Evolutionary conservation across 2,797 vertebrate species (phyloP).

Genomic region (Periophthalmus magnuspinnatus): DNA sequence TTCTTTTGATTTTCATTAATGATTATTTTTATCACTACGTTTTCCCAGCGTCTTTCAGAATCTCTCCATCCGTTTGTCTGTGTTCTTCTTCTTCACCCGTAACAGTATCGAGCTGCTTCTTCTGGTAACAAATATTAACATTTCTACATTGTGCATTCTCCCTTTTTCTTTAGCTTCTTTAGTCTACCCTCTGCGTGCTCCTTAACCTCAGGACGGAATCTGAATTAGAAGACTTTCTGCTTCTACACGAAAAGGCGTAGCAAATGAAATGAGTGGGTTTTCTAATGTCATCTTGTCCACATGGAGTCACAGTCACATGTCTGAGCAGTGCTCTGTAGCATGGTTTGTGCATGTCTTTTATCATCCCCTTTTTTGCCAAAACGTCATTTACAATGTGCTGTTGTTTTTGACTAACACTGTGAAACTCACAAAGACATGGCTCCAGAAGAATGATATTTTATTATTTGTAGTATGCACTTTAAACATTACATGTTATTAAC

Average conservation of each 20-base stretch:
- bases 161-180: constrained; percentile 84
- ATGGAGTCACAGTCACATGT: constrained; percentile 13
- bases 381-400: constrained; percentile 42
- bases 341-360: constrained; percentile 66
- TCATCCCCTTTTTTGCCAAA: constrained; percentile 44
- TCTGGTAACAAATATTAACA: constrained; percentile 17
- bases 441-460: constrained; percentile 29
- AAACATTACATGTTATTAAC: constrained; percentile 37
- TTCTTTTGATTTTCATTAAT: not conserved
- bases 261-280: constrained; percentile 62
- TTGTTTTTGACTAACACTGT: constrained; percentile 69
- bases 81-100: not conserved
- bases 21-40: not conserved
- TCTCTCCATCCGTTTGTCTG: not conserved
- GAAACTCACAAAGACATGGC: constrained; percentile 27
- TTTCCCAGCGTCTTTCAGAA: not conserved
- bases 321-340: constrained; percentile 53
- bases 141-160: constrained; percentile 56
- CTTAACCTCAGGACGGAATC: constrained; percentile 86
- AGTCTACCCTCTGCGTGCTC: constrained; percentile 85
- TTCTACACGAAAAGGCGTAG: constrained; percentile 57
- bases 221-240: constrained; percentile 87
- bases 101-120: constrained; percentile 1
- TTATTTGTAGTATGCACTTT: constrained; percentile 65
- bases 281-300: constrained; percentile 49